A percentile compares a stretch with the other conserved stretches of the same genome.
phyloP scores from a whole-genome alignment of 2,797 vertebrate genomes.

The Enteromius thamalakanensis region DNA sequence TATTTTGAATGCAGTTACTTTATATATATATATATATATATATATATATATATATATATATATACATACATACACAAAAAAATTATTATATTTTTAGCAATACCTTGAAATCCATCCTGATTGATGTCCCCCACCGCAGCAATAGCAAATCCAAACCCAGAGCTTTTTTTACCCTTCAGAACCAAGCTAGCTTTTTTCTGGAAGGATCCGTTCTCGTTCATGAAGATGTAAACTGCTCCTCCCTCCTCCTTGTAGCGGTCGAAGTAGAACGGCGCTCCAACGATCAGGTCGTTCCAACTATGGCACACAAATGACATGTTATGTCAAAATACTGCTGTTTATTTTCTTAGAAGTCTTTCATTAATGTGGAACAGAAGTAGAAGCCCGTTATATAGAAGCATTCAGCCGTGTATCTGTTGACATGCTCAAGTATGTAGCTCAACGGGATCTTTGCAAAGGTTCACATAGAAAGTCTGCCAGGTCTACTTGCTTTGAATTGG shows the following conservation, averaged over 20 bases:
- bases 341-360: background rate
- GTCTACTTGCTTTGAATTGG: background rate
- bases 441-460: background rate
- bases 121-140: constrained; percentile 90
- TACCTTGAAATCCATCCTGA: constrained; percentile 95
- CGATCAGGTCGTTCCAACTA: constrained; percentile 91
- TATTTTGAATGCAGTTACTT: too few relatives aligned
- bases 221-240: constrained; percentile 89
- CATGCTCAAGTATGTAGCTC: background rate
- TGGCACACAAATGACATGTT: background rate
- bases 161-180: constrained; percentile 79
- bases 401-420: background rate
- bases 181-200: constrained; percentile 68
- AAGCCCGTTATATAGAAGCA: constrained; percentile 10
- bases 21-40: too few relatives aligned
- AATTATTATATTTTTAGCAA: too few relatives aligned
- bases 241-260: constrained; percentile 85
- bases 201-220: constrained; percentile 91
- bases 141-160: constrained; percentile 85
- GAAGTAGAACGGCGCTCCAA: constrained; percentile 93
- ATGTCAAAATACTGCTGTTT: background rate
- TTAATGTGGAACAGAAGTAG: background rate
- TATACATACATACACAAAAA: too few relatives aligned
- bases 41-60: too few relatives aligned
- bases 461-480: background rate